Base-by-base conservation (phyloP, 2,113 vertebrate genomes). In the Periophthalmodon schlosseri region DNA sequence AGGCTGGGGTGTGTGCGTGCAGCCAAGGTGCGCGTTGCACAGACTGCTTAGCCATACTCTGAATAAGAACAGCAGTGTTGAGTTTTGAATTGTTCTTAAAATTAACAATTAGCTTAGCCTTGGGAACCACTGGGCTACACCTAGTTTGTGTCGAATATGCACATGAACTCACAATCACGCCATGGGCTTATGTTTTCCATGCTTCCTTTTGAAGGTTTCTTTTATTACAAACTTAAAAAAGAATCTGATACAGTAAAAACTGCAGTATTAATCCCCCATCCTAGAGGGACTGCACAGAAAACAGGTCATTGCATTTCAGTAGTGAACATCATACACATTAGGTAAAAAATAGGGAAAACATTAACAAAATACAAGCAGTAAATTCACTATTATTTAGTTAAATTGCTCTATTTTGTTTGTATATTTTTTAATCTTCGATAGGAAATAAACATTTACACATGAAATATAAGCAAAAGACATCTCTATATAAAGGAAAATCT, bases 211-310 rank as follows among this genome's bases (percentile, higher is more conserved):
- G 86, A 84, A 87, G 89, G 84, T 89, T 86, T 82, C 70, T 86
- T 93, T 93, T 94, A 94, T 93, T 94, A 93, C 87, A 93, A 93
- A 94, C 90, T 89, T 92, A 92, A 93, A 94, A 93, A 93, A 93
- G 86, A 92, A 90, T 91, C 77, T 67, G 79, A 90, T 91, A 93
- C 90, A 92, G 91, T 92, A 93, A 91, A 93, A 93, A 94, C 88
- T 86, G 89, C 91, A 89, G 88, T 89, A 92, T 87, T 89, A 90
- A 92, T 84, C 85, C 89, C 88, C 89, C 86, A 16, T 70, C 72
- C 77, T 76, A 20, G 13, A 71, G 84, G 88, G 85, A 88, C 79
- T 78, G 84, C 90, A 92, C 89, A 93, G 91, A 92, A 93, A 91
- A 93, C 90, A 90, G 91, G 91, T 92, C 92, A 91, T 93, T 94